A percentile compares a stretch with the other conserved stretches of the same genome.
Conservation (phyloP, 2,888 invertebrate genomes). For the Tetramorium bicarinatum region DNA sequence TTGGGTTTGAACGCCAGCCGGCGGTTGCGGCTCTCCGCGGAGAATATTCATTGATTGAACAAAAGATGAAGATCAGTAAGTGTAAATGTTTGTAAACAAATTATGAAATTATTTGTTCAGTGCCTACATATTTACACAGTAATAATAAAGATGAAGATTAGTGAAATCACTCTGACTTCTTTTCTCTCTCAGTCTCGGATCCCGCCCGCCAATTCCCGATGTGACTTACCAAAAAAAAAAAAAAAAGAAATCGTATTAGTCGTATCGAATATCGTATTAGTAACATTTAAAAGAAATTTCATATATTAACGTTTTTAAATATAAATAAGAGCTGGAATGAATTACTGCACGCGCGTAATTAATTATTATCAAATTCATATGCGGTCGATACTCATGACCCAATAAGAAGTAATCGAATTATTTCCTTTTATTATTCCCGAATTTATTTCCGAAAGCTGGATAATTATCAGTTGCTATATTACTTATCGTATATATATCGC, state of each 20-base stretch:
- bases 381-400: no score
- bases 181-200: neutral
- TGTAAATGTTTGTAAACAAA: constrained; percentile 86
- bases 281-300: neutral
- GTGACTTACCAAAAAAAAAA: neutral
- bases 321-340: no score
- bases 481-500: no score
- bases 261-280: neutral
- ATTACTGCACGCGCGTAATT: neutral
- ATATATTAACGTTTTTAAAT: neutral
- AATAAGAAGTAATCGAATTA: neutral
- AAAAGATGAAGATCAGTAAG: constrained; percentile 82
- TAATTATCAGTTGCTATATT: neutral
- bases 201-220: neutral
- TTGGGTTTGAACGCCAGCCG: constrained; percentile 66
- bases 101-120: constrained; percentile 86
- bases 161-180: constrained; percentile 73
- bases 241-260: neutral
- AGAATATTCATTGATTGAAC: constrained; percentile 83
- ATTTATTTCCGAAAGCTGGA: neutral
- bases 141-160: constrained; percentile 86
- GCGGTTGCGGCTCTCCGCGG: constrained; percentile 76
- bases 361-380: neutral
- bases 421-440: no score
- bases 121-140: constrained; percentile 86